Conservation (phyloP, 2,888 invertebrate genomes). For the Norana najaformis region DNA sequence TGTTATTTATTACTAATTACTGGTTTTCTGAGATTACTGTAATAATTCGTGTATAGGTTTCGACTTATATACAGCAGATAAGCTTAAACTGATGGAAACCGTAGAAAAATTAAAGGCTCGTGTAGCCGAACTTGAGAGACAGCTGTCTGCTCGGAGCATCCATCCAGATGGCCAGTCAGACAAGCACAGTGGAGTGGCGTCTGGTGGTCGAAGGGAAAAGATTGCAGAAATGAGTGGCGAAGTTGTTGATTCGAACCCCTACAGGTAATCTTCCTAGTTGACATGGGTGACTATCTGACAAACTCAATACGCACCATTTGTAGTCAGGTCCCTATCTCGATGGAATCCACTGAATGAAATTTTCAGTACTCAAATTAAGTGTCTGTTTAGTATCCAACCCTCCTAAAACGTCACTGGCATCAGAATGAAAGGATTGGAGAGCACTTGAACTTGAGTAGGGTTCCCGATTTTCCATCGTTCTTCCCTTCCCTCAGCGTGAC, state of each 20-base stretch:
- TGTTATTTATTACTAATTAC: background rate
- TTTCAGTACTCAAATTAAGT: too few relatives aligned
- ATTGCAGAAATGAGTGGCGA: slow-evolving; percentile 89
- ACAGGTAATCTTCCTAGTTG: slow-evolving; percentile 71
- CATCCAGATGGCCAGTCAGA: slow-evolving; percentile 49
- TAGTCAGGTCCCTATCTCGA: background rate
- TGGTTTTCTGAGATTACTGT: background rate
- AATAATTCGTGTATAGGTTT: background rate
- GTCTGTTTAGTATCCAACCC: too few relatives aligned
- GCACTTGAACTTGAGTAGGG: background rate
- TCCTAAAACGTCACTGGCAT: background rate
- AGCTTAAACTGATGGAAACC: slow-evolving; percentile 29
- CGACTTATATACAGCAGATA: background rate
- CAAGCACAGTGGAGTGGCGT: slow-evolving; percentile 42
- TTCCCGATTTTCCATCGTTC: background rate
- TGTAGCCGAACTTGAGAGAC: slow-evolving; percentile 67
- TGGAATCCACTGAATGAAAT: background rate
- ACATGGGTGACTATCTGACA: background rate
- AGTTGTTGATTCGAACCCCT: slow-evolving; percentile 97
- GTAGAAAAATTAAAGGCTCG: slow-evolving; percentile 69
- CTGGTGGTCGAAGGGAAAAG: slow-evolving; percentile 68
- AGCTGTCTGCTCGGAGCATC: slow-evolving; percentile 45
- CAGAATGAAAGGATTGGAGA: background rate
- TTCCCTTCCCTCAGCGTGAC: background rate
- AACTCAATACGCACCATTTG: background rate